Conservation (phyloP, 1,140 invertebrate species). For the Lordiphosa collinella region DNA sequence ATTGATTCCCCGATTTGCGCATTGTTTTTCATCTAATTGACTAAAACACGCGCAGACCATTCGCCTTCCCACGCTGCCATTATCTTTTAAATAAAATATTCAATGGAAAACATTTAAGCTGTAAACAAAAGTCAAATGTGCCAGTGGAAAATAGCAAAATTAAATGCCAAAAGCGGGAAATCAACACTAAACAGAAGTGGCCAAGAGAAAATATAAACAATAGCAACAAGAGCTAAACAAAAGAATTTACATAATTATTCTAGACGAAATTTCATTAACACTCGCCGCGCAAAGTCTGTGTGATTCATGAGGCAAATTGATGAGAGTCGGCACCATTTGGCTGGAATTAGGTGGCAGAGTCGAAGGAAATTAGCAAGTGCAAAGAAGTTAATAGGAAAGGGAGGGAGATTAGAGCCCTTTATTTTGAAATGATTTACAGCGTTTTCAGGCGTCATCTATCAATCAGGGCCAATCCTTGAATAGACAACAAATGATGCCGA, state of each 20-base stretch:
- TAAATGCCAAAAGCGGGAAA: constrained; percentile 1
- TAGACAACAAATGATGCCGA: too few species aligned
- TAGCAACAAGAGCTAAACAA: constrained; percentile 18
- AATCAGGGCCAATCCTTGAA: too few species aligned
- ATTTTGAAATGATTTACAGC: too few species aligned
- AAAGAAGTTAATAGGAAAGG: not conserved
- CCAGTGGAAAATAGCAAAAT: not conserved
- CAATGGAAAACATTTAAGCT: constrained; percentile 21
- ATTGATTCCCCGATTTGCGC: not conserved
- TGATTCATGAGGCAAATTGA: not conserved
- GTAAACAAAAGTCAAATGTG: constrained; percentile 22
- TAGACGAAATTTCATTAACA: constrained; percentile 28
- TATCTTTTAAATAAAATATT: constrained; percentile 1
- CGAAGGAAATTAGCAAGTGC: not conserved
- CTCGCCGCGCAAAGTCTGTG: not conserved
- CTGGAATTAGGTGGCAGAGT: constrained; percentile 9
- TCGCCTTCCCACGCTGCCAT: not conserved
- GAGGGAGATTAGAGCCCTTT: not conserved
- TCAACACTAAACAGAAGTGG: constrained; percentile 13
- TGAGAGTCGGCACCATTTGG: not conserved
- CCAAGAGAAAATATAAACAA: constrained; percentile 13
- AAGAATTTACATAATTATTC: constrained; percentile 32
- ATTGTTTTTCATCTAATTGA: constrained; percentile 8
- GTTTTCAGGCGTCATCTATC: too few species aligned
- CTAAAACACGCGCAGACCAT: constrained; percentile 1